Conservation (phyloP, 2,888 invertebrate genomes). For the Cecidostiba fungosa region DNA sequence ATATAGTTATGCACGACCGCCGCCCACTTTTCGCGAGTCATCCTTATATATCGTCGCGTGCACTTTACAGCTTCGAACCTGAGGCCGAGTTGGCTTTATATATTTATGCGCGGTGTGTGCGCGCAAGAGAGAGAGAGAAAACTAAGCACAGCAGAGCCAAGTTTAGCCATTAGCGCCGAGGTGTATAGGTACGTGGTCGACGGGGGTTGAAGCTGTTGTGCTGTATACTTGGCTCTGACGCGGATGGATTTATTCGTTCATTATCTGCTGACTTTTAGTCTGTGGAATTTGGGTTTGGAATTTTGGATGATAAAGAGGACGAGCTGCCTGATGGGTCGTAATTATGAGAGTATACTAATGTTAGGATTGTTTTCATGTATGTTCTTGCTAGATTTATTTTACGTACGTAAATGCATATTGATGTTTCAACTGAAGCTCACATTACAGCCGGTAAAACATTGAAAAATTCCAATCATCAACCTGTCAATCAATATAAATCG, state of each 20-base stretch:
- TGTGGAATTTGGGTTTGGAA: neutral
- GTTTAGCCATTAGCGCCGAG: conserved; percentile 55
- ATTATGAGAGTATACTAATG: too few relatives aligned
- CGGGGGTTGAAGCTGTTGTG: neutral
- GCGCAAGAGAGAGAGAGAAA: neutral
- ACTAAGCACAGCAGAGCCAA: conserved; percentile 40
- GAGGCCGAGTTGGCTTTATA: conserved; percentile 45
- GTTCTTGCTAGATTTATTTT: too few relatives aligned
- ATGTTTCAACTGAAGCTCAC: too few relatives aligned
- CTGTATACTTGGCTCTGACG: conserved; percentile 37
- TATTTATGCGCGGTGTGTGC: conserved; percentile 51
- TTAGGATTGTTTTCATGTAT: too few relatives aligned
- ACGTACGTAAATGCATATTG: too few relatives aligned
- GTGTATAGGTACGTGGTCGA: neutral
- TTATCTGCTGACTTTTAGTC: conserved; percentile 32
- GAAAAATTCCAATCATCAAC: too few relatives aligned
- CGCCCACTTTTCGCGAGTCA: conserved; percentile 62
- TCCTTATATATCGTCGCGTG: conserved; percentile 67
- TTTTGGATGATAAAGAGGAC: neutral
- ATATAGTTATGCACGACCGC: conserved; percentile 64
- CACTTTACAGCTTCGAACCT: conserved; percentile 65
- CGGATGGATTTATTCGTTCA: conserved; percentile 59
- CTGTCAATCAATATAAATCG: too few relatives aligned
- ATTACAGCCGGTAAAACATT: too few relatives aligned
- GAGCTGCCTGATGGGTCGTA: too few relatives aligned